A percentile compares a stretch with the other conserved stretches of the same genome.
Conservation (phyloP, 2,113 vertebrate genomes). For the Cochlearius cochlearius region DNA sequence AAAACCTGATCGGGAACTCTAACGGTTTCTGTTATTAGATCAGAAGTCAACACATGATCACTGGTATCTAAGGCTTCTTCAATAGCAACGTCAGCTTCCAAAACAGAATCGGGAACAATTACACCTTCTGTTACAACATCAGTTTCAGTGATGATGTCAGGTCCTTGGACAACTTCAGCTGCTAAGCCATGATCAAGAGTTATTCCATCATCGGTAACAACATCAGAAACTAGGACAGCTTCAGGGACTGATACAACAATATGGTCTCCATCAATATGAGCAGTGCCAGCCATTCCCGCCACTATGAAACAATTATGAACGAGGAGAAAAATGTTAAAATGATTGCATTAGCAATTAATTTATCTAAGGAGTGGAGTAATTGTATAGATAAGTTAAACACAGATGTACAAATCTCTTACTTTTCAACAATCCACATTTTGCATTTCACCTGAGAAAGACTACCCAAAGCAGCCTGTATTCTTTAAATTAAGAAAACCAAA, state of each 20-base stretch:
- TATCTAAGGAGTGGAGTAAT: background rate
- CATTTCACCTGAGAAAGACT: background rate
- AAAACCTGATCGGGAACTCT: conserved; percentile 91
- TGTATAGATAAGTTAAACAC: background rate
- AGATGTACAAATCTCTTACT: background rate
- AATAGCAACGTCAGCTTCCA: conserved; percentile 91
- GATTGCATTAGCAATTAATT: background rate
- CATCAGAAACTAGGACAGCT: conserved; percentile 94
- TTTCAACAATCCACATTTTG: background rate
- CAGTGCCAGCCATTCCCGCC: conserved; percentile 95
- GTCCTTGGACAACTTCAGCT: conserved; percentile 89
- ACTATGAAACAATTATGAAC: conserved; percentile 75
- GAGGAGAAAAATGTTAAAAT: conserved; percentile 48
- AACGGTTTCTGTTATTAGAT: conserved; percentile 83
- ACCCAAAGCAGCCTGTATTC: background rate
- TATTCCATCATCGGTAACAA: conserved; percentile 94
- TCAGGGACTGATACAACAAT: conserved; percentile 98
- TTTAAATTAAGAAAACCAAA: background rate
- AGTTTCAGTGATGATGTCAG: conserved; percentile 85
- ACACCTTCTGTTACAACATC: conserved; percentile 86
- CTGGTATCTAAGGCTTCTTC: conserved; percentile 87
- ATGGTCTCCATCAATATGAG: conserved; percentile 96
- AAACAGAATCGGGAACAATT: conserved; percentile 87
- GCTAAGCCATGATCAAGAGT: conserved; percentile 90
- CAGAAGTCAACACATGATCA: conserved; percentile 87